Conservation (phyloP, 2,797 vertebrate species). For the Okamejei kenojei region DNA sequence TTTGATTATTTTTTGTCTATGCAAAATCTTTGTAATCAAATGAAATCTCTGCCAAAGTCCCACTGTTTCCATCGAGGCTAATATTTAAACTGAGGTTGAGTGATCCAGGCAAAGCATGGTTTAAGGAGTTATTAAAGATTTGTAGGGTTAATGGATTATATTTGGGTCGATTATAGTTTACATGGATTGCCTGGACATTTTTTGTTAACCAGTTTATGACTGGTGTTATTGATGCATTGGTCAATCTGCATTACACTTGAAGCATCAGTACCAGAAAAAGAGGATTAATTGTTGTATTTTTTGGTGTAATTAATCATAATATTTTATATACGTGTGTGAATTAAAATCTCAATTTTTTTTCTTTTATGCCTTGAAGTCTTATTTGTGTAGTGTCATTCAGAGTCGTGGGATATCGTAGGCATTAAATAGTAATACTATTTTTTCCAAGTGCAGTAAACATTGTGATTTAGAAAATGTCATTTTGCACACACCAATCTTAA, state of each 20-base stretch:
- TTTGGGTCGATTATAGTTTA: not conserved
- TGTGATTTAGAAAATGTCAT: too few relatives aligned
- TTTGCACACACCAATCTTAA: too few relatives aligned
- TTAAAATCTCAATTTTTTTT: not conserved
- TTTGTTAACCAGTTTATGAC: not conserved
- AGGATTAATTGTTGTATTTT: not conserved
- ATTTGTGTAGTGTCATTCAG: too few relatives aligned
- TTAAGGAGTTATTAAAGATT: not conserved
- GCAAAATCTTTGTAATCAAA: not conserved
- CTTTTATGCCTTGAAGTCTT: not conserved
- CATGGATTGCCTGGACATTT: not conserved
- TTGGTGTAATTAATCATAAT: not conserved
- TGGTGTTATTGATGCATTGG: not conserved
- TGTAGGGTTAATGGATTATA: not conserved
- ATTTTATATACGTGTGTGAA: not conserved
- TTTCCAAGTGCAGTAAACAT: too few relatives aligned
- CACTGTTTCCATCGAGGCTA: too few relatives aligned
- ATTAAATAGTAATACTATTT: too few relatives aligned
- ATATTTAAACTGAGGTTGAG: not conserved
- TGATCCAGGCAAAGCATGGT: not conserved
- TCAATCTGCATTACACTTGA: not conserved
- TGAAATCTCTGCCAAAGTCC: not conserved
- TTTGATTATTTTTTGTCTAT: not conserved
- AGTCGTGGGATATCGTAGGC: too few relatives aligned
- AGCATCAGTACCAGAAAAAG: not conserved